Percentiles rank a stretch among this genome's conserved stretches.
Conservation (phyloP, 2,797 vertebrate genomes). For the Phylloscopus collybita region DNA sequence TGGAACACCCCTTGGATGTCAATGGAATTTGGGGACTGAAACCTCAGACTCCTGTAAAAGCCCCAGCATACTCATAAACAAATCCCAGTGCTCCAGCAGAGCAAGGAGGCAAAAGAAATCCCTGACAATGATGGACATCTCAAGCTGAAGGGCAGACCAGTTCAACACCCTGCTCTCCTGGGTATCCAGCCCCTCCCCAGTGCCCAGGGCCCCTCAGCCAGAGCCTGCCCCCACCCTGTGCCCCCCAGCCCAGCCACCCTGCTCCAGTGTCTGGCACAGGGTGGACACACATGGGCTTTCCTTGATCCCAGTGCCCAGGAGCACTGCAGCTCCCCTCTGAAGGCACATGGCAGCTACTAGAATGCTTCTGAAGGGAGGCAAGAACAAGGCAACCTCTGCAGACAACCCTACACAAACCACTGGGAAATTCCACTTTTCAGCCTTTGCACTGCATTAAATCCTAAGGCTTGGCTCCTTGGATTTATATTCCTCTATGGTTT, state of each 20-base stretch:
- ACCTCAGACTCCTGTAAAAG: not conserved
- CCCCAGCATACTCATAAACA: not conserved
- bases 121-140: not conserved
- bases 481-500: conserved; percentile 60
- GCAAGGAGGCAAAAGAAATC: not conserved
- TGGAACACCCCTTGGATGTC: not conserved
- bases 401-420: not conserved
- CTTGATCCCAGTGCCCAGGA: not conserved
- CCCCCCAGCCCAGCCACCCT: not conserved
- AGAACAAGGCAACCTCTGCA: not conserved
- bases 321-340: not conserved
- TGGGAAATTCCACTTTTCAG: conserved; percentile 30
- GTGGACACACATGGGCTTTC: not conserved
- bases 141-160: not conserved
- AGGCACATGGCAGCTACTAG: not conserved
- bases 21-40: not conserved
- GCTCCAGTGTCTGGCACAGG: not conserved
- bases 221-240: rapidly evolving
- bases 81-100: not conserved
- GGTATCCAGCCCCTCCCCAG: not conserved
- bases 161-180: not conserved
- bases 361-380: not conserved
- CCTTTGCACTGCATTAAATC: conserved; percentile 16
- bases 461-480: conserved; percentile 18
- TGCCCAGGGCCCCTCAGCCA: not conserved